Evolutionary conservation across 2,113 vertebrate genomes (phyloP), one percentile per base, ranked within the genome.

Genomic region (Mystacornis crossleyi): DNA sequence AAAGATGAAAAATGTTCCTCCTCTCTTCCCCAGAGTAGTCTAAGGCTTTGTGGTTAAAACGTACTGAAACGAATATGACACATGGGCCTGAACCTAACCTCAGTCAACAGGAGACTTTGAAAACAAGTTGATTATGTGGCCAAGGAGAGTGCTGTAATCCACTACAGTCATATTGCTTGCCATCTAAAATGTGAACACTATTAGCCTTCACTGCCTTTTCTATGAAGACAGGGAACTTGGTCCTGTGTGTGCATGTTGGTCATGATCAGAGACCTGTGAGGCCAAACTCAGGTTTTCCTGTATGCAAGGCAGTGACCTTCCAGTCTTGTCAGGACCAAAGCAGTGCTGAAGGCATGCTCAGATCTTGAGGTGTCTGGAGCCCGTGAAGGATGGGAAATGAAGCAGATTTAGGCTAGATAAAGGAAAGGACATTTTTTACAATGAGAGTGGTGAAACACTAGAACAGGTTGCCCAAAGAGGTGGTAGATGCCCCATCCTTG

Each of bases 31-130:
- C 42, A 80, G 74, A 70, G 62, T 31, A 75, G 54, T 70, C 25
- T 75, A 57, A 28, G 42, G 58, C 60, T 94, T 90, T 95, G 81
- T 90, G 94, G 94, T 90, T 50, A 83, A 90, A 95, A 88, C 38
- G 45, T 23, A 82, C n/a, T 57, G 54, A 93, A 80, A 92, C 48
- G 25, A 77, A 15, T 19, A 77, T n/a, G 88, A 86, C 81, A 74
- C 82, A 81, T 12, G 18, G 58, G 38, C 18, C 65, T 90, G 50
- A 86, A 80, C 24, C 26, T 90, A 86, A 94, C 85, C 58, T 80
- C 58, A 73, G 55, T 45, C 74, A 93, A 79, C 40, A 72, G 36
- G 0, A 3, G 54, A 72, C 74, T 88, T 80, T 33, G 78, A 86
- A 94, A 94, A 85, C 42, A 83, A 94, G 66, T 42, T 66, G 54